Evolutionary conservation across 2,888 invertebrate genomes (phyloP), one percentile per base, ranked within the genome.

Genomic region (Tenthredo mesomela): DNA sequence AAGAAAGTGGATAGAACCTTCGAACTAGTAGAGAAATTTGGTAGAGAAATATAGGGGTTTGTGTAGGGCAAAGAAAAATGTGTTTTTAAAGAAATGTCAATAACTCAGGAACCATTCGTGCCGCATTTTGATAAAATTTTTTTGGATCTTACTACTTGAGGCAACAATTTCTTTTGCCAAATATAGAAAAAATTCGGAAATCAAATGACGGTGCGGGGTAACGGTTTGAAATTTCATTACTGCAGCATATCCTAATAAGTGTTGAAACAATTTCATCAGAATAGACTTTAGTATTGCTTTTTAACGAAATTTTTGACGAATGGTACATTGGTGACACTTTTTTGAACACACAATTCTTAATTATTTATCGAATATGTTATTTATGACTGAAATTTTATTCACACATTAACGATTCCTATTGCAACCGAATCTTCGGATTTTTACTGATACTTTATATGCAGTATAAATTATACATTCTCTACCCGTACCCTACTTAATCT

Each of bases 401-500:
- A 9, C n/a, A 61, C 25, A 12, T 61, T 25, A 33, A 67, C 15
- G 33, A 33, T 33, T 67, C 33, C 33, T 3, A 21, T 21, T 61
- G 61, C 10, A 61, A 25, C 12, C 25, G 61, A 61, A 10, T 61
- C 12, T 29, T 1, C 29, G 18, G 7, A 18, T 67, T 67, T 67
- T 67, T 18, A 67, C 10, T 10, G 67, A 33, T 67, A 67, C 67
- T 67, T 67, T 33, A 67, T 33, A 67, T 67, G 33, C 67, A 18
- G 67, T 33, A 67, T 67, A 67, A 67, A 67, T 67, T 67, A 33
- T 33, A 33, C 18, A 67, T 67, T 67, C 67, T 67, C 15, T 67
- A 75, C 54, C 58, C 50, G 43, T 75, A 58, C 78, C 70, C 12
- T 67, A 67, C 70, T 71, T 78, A 43, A 25, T 37, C 78, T 73